Evolutionary conservation across 2,888 invertebrate genomes (phyloP), one percentile per base, ranked within the genome.

Genomic region (Macrosoma leucophasiata): DNA sequence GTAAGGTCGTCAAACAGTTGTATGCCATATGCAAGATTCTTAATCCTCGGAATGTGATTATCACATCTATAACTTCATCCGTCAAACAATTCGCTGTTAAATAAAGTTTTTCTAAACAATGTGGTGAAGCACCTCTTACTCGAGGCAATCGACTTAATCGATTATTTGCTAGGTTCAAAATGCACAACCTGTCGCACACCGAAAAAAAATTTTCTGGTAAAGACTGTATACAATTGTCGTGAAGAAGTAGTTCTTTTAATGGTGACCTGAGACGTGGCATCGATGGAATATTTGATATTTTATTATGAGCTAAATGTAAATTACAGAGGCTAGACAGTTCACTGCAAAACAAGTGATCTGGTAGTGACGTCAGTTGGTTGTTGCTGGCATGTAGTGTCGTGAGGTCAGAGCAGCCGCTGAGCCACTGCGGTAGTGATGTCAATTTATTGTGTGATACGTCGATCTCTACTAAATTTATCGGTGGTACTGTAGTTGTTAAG

Each of bases 381-480:
- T 93, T 91, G 48, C 90, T 90, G 9, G 92, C 93, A 52, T 91
- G 90, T 8, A 94, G 78, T 6, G 89, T 90, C 26, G 89, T 87
- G 26, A 94, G 75, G 41, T 91, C 88, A 10, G 88, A 89, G 55
- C 94, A 91, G 18, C 89, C 89, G 7, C 90, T 89, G 23, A 92
- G 75, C 94, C 94, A 94, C 50, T 90, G 90, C 0, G 94, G 94
- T 30, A 94, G 69, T 4, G 88, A 79, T 12, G 88, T 88, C 38
- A 94, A 71, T 52, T 90, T 89, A 58, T 94, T 94, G 63, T 91
- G 90, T 4, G 93, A 93, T 7, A 94, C 89, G 58, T 95, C 91
- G 25, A 95, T 85, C 62, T 93, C 91, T 46, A 89, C 88, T 27
- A 95, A 75, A 60, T 90, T 89, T 14, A 86, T 79, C 13, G 94